phyloP scores from a whole-genome alignment of 1,140 invertebrate species.

The Reticulitermes speratus region DNA sequence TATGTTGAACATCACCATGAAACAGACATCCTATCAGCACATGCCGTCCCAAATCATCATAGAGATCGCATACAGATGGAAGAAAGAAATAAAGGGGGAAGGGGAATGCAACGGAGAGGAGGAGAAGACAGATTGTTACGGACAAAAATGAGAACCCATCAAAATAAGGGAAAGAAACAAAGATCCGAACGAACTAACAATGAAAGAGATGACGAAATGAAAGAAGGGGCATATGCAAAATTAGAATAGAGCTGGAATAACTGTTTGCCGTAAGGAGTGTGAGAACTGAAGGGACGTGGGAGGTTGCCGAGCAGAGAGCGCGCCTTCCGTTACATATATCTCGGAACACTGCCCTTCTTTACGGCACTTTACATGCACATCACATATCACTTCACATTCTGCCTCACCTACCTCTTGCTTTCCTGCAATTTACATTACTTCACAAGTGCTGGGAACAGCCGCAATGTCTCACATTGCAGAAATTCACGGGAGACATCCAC shows the following conservation, averaged over 20 bases:
- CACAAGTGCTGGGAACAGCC: background rate
- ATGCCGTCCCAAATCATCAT: too few relatives aligned
- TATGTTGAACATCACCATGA: too few relatives aligned
- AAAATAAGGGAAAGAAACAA: background rate
- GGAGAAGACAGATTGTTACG: too few relatives aligned
- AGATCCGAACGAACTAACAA: background rate
- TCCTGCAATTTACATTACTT: background rate
- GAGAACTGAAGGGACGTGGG: background rate
- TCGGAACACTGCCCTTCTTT: background rate
- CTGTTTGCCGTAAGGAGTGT: background rate
- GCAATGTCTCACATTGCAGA: background rate
- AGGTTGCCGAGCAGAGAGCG: background rate
- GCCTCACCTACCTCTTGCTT: background rate
- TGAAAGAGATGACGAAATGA: background rate
- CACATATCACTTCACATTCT: background rate
- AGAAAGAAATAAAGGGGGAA: too few relatives aligned
- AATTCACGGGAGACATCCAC: too few relatives aligned
- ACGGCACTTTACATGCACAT: slow-evolving; percentile 5
- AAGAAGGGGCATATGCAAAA: background rate
- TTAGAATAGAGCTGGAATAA: background rate
- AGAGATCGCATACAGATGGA: too few relatives aligned
- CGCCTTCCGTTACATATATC: background rate
- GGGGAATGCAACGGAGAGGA: too few relatives aligned
- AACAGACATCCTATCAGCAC: too few relatives aligned
- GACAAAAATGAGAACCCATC: background rate